Conservation (phyloP, 2,888 invertebrate genomes). For the Panopea generosa region DNA sequence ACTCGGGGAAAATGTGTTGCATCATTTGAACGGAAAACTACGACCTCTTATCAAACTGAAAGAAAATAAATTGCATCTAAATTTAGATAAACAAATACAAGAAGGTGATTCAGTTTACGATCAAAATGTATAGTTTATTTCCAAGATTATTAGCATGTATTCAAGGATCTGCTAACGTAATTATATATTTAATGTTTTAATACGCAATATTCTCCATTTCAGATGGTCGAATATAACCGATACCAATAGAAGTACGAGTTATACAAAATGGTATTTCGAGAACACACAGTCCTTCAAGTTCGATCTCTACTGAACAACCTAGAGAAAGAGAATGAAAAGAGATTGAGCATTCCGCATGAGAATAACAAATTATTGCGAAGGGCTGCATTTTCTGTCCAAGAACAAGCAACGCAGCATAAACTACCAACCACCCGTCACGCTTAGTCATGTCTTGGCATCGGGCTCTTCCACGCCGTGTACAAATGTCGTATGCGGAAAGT, state of each 20-base stretch:
- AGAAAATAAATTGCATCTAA: no score
- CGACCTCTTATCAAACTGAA: no score
- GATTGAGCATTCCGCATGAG: conserved; percentile 5
- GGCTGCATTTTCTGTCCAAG: conserved; percentile 17
- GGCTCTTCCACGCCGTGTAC: conserved; percentile 70
- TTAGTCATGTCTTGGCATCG: conserved; percentile 62
- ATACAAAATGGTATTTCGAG: conserved; percentile 64
- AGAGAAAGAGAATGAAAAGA: conserved; percentile 41
- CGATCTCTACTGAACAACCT: conserved; percentile 55
- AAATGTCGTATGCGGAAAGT: conserved; percentile 70
- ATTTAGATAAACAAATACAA: no score
- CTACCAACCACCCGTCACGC: conserved; percentile 49
- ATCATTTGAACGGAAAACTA: no score
- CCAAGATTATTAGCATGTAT: no score
- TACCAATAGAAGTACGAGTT: background rate
- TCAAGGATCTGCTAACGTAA: no score
- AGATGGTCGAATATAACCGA: no score
- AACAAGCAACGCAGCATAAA: conserved; percentile 9
- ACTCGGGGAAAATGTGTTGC: no score
- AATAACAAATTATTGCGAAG: conserved; percentile 23
- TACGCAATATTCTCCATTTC: no score
- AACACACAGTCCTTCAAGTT: conserved; percentile 65
- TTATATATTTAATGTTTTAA: no score
- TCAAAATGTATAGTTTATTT: no score
- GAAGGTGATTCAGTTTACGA: no score